These are phyloP conservation scores for Colletes latitarsis DNA, from an alignment of 1,140 invertebrate genomes.

Conservation along the genomic window DNA sequence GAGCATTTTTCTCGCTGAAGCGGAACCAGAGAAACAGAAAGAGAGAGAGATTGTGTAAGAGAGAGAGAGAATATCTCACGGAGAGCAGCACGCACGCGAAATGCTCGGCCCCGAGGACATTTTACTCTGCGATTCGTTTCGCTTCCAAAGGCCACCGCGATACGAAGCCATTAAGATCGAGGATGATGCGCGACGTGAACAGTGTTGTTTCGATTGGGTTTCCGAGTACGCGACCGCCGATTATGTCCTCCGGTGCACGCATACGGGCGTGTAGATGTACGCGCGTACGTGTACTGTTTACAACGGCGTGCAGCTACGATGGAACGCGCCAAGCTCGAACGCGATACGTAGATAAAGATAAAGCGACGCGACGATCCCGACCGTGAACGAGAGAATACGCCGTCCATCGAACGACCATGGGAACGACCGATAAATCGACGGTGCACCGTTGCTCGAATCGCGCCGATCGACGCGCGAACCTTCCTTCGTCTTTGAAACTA, in stretches of 20 bases:
- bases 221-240: constrained; percentile 8
- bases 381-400: no score
- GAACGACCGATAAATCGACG: neutral
- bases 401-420: neutral
- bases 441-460: neutral
- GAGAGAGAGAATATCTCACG: no score
- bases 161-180: constrained; percentile 49
- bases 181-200: constrained; percentile 46
- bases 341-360: no score
- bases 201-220: constrained; percentile 38
- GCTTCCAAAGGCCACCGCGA: constrained; percentile 21
- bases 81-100: neutral
- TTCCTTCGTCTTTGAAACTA: no score
- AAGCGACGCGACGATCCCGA: no score
- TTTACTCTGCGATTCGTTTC: constrained; percentile 56
- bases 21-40: neutral
- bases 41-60: no score
- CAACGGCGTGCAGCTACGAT: constrained; percentile 13
- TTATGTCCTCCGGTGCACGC: constrained; percentile 2
- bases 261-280: constrained; percentile 45
- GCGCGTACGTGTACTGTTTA: constrained; percentile 58
- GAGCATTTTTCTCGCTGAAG: neutral
- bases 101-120: constrained; percentile 63
- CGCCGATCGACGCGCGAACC: no score
- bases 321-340: no score